Percentiles rank a stretch among this genome's conserved stretches.
Conservation (phyloP, 2,113 vertebrate species). For the Oceanites oceanicus region DNA sequence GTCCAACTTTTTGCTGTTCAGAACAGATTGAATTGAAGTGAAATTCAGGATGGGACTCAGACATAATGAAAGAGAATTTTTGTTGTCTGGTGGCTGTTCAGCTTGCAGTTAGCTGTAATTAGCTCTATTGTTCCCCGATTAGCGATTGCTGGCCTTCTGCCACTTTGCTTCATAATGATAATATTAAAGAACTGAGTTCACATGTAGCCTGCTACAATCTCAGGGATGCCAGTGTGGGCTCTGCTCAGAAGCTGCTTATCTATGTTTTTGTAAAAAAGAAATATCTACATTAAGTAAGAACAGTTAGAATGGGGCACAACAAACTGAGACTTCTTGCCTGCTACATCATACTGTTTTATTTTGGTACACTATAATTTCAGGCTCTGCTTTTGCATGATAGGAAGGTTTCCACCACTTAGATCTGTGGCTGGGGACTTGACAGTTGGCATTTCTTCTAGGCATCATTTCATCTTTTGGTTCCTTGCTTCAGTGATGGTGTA, state of each 20-base stretch:
- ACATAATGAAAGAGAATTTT: not conserved
- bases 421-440: not conserved
- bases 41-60: conserved; percentile 37
- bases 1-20: not conserved
- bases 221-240: not conserved
- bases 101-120: conserved; percentile 14
- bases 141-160: not conserved
- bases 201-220: not conserved
- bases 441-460: not conserved
- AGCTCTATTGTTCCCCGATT: not conserved
- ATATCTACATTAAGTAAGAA: not conserved
- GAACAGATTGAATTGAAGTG: not conserved
- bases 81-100: conserved; percentile 19
- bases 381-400: not conserved
- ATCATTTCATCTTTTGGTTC: not conserved
- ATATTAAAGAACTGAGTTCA: not conserved
- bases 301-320: not conserved
- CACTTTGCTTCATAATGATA: not conserved
- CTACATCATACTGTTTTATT: not conserved
- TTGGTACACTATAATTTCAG: not conserved
- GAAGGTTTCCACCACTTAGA: not conserved
- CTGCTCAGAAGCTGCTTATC: not conserved
- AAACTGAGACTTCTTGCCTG: not conserved
- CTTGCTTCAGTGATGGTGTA: not conserved
- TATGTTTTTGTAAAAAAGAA: not conserved